Evolutionary conservation across 2,797 vertebrate genomes (phyloP), one percentile per base, ranked within the genome.

Genomic region (Sebastes steindachneri): DNA sequence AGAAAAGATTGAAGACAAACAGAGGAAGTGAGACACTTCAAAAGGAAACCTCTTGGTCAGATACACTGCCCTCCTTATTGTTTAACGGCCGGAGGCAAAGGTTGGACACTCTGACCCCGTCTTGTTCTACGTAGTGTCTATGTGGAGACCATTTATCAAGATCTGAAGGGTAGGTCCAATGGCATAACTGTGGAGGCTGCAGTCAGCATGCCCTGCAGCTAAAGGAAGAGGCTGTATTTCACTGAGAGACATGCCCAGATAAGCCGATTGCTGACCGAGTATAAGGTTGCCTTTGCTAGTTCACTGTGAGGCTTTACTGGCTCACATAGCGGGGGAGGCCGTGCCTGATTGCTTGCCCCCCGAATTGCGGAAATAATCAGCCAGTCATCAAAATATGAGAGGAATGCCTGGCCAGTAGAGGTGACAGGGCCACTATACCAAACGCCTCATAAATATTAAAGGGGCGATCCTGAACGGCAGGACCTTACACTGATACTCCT

Each of bases 141-240:
- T 26, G 35, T 70, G 31, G 54, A 69, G 54, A 58, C 53, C 62
- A 59, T 77, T 84, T 62, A 79, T 79, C 59, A 31, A 65, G 51
- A 79, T 77, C 19, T 82, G 45, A 54, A 21, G 29, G 53, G 23
- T 4, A 41, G 28, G 65, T 73, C 51, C 26, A 70, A 26, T 37
- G 65, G 53, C n/a, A 68, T 41, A 6, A 9, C 45, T 31, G 73
- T 25, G 59, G 78, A 76, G 57, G 55, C 35, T 55, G 31, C 37
- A 58, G 57, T 63, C 53, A 75, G 21, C 73, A 57, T 29, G 63
- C 63, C 77, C 60, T 37, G 54, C 51, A 77, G 83, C 64, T 21
- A 53, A 33, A 71, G n/a, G 10, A 59, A 74, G 37, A 83, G 21
- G 29, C 19, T 71, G 72, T 21, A 31, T 53, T 75, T 75, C 66